These are phyloP conservation scores for Gasteruption jaculator DNA, from an alignment of 2,888 invertebrate genomes.

Conservation along the genomic window DNA sequence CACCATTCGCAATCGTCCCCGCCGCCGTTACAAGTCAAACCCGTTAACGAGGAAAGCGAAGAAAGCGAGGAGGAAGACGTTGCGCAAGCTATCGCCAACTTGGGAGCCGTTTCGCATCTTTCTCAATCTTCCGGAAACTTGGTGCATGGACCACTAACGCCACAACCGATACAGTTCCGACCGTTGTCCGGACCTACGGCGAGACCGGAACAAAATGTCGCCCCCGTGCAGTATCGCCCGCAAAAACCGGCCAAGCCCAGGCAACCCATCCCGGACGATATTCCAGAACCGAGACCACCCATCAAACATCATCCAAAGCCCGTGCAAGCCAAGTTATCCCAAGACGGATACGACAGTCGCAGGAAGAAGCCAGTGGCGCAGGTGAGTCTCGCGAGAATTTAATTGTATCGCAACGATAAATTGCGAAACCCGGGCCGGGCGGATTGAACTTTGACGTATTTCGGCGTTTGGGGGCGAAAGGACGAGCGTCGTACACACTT, in stretches of 20 bases:
- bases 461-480: no score
- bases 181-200: conserved; percentile 13
- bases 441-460: no score
- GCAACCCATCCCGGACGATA: conserved; percentile 32
- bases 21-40: conserved; percentile 37
- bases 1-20: no score
- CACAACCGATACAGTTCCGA: conserved; percentile 11
- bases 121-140: conserved; percentile 20
- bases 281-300: conserved; percentile 2
- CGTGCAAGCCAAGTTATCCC: conserved; percentile 21
- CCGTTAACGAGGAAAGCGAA: conserved; percentile 40
- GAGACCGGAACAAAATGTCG: conserved; percentile 20
- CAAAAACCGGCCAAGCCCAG: conserved; percentile 33
- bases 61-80: conserved; percentile 30
- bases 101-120: conserved; percentile 12
- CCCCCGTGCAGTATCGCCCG: conserved; percentile 30
- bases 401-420: no score
- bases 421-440: no score
- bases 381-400: conserved; percentile 23
- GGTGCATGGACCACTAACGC: conserved; percentile 19
- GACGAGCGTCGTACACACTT: no score
- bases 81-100: conserved; percentile 17
- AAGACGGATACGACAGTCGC: conserved; percentile 24
- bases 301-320: conserved; percentile 21
- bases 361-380: conserved; percentile 69